Evolutionary conservation across 1,140 invertebrate genomes (phyloP).

Genomic region (Papilio xuthus): DNA sequence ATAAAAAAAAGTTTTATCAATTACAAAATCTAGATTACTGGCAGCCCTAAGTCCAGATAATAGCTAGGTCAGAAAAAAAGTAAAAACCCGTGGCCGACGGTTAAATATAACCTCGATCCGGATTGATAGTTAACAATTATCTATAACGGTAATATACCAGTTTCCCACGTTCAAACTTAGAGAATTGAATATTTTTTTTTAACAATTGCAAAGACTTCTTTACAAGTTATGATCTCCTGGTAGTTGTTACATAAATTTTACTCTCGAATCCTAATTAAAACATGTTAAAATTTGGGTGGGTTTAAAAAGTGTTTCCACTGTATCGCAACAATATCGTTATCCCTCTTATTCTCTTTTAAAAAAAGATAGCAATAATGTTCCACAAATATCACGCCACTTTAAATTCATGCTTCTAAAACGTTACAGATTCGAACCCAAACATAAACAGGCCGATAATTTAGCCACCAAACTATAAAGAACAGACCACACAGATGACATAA

Average conservation of each 20-base stretch:
- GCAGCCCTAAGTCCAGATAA: slow-evolving; percentile 9
- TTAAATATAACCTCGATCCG: slow-evolving; percentile 36
- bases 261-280: background rate
- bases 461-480: background rate
- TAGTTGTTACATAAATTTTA: background rate
- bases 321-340: background rate
- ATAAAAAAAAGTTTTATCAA: background rate
- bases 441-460: background rate
- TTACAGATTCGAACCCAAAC: background rate
- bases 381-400: background rate
- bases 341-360: background rate
- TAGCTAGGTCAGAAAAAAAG: slow-evolving; percentile 7
- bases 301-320: too few relatives aligned
- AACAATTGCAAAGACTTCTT: background rate
- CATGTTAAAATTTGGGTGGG: too few relatives aligned
- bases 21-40: background rate
- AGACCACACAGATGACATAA: slow-evolving; percentile 27
- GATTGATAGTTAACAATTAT: slow-evolving; percentile 31
- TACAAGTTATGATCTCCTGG: slow-evolving; percentile 4
- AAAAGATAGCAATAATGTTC: background rate
- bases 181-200: background rate
- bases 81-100: background rate
- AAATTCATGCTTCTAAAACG: background rate
- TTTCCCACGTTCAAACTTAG: slow-evolving; percentile 26
- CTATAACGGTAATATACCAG: slow-evolving; percentile 22